Evolutionary conservation across 92 coral and sea anemone genomes (phyloP), one percentile per base, ranked within the genome.

Genomic region (Zoanthus sociatus): DNA sequence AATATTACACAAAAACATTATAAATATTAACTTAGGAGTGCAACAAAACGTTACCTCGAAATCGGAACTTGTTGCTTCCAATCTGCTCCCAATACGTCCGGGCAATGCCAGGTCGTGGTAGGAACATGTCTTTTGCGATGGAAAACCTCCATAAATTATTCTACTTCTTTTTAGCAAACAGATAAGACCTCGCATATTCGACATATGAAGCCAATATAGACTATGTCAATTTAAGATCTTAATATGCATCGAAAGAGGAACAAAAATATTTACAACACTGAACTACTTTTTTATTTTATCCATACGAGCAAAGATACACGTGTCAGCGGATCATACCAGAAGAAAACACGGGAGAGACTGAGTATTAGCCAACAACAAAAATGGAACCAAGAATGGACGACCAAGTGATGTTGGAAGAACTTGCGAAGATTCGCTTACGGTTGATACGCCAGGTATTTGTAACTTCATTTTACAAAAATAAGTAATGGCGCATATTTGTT

Each of bases 31-130:
- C 0, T 16, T 9, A 14, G 20, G 21, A 10, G 1, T 11, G 8
- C 9, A 17, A 32, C 31, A 16, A 4, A 8, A 13, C 6, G 5
- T 79, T 84, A 96, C 99, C 95, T 92, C 79, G 87, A 95, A 97
- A 70, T 94, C 95, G 9, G 89, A 45, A 20, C 95, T 86, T 61
- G 89, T 89, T 7, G 90, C 67, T 56, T 95, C 98, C 32, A 91
- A 83, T 75, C 84, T 87, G 58, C 94, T 93, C 79, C 92, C 95
- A 51, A 97, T 84, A 17, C 92, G 91, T 86, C 95, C 90, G 9
- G 99, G 97, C 20, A 87, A 88, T 12, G 97, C 88, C 8, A 92
- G 86, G 78, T 97, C 93, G 83, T 97, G 99, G 46, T 89, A 94
- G 10, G 30, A 14, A 60, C 74, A 76, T 53, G 16, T 60, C 17